Conservation (phyloP, 2,888 invertebrate species). For the Nemapogon koenigi region DNA sequence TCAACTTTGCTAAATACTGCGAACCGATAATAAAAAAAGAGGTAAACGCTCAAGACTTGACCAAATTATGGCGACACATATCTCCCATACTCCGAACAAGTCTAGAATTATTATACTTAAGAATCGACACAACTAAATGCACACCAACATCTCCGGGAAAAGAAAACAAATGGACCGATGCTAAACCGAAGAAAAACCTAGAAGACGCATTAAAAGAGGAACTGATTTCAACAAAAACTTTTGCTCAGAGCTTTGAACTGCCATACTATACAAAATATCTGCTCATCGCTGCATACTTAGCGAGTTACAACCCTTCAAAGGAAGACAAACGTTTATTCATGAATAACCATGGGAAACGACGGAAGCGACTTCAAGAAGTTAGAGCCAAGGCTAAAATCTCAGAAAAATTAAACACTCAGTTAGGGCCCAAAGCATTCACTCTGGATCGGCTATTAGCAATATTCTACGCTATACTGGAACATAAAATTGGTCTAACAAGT, state of each 20-base stretch:
- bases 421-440: constrained; percentile 85
- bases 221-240: constrained; percentile 52
- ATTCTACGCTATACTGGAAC: constrained; percentile 87
- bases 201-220: constrained; percentile 49
- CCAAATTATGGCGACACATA: constrained; percentile 81
- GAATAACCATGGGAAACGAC: constrained; percentile 77
- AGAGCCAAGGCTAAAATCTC: constrained; percentile 64
- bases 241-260: constrained; percentile 75
- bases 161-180: constrained; percentile 29
- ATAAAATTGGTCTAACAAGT: constrained; percentile 84
- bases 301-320: constrained; percentile 90
- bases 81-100: constrained; percentile 76
- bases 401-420: constrained; percentile 68
- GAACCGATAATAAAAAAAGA: constrained; percentile 76
- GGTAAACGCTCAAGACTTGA: constrained; percentile 68
- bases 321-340: constrained; percentile 87
- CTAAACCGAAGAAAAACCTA: constrained; percentile 23
- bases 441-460: constrained; percentile 85
- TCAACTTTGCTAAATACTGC: constrained; percentile 78
- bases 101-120: constrained; percentile 78
- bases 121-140: constrained; percentile 45
- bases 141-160: constrained; percentile 36
- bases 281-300: constrained; percentile 88
- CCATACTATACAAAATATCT: constrained; percentile 91
- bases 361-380: constrained; percentile 68